Evolutionary conservation across 2,797 vertebrate genomes (phyloP), one percentile per base, ranked within the genome.

Genomic region (Micrastur ruficollis): DNA sequence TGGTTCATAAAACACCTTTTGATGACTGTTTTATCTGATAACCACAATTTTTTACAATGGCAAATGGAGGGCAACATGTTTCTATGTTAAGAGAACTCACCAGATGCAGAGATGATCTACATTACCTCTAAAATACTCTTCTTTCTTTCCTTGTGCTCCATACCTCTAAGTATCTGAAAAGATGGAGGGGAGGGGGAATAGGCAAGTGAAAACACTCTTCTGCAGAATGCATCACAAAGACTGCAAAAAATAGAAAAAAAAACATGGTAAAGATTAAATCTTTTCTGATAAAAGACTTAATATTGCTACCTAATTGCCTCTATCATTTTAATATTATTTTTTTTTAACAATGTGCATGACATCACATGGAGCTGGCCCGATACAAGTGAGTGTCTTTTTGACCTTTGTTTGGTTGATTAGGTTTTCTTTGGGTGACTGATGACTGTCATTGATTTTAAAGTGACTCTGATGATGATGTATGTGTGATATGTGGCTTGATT

Each of bases 381-480:
- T 38, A 68, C 12, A 49, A 67, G 19, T 3, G 4, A 78, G 16
- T 71, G 40, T 81, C 53, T 79, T 89, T 95, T 71, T 81, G 49
- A 83, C 66, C 71, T 87, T 81, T 90, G 50, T 19, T 55, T 78
- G 44, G 50, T 49, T 95, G 84, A 85, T 96, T 86, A 84, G 34
- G 32, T 94, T 95, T 95, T 93, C 68, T 88, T 79, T 90, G 62
- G 4, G 22, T 95, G 86, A 89, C 62, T 89, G 81, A 92, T 80
- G 73, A 58, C 70, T 93, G 84, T 52, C 83, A 89, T 55, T 84
- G 92, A 86, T 95, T 95, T 95, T 70, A 79, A 84, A 89, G 63
- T 76, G 59, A 66, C 44, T 89, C 40, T 92, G 78, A 95, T 90
- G 73, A 79, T 90, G 58, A 88, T 90, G 13, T 68, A 81, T 90